Percentiles rank a stretch among this genome's conserved stretches.
Conservation (phyloP, 2,888 invertebrate genomes). For the Cancer borealis region DNA sequence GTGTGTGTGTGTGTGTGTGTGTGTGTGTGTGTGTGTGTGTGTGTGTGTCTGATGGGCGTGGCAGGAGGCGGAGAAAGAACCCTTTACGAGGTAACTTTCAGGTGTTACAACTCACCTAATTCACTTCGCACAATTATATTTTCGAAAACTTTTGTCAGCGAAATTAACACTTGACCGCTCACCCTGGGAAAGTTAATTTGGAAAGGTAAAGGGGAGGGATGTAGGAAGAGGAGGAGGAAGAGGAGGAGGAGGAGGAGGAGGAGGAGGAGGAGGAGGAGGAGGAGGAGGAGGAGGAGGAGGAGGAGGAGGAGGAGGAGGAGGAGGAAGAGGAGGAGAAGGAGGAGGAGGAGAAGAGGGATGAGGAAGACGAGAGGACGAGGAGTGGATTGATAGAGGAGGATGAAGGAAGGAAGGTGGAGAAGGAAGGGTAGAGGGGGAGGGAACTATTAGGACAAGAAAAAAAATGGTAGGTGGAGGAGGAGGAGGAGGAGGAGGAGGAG, state of each 20-base stretch:
- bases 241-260: background rate
- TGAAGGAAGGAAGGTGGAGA: background rate
- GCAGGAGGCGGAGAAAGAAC: background rate
- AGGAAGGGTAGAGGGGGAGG: background rate
- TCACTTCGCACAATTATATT: background rate
- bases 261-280: background rate
- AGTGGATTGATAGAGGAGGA: background rate
- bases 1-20: background rate
- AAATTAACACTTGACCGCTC: background rate
- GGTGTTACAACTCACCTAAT: conserved; percentile 27
- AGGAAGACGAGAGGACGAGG: background rate
- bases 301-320: background rate
- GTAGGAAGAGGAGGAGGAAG: background rate
- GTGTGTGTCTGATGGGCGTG: background rate
- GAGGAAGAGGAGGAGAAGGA: background rate
- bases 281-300: background rate
- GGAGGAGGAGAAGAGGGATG: background rate
- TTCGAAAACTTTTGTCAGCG: background rate
- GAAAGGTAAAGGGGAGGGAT: background rate
- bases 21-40: conserved; percentile 16
- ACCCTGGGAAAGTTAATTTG: background rate
- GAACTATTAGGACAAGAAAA: background rate
- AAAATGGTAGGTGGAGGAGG: background rate
- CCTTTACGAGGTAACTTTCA: conserved; percentile 14
- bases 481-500: background rate